Percentiles rank a stretch among this genome's conserved stretches.
Conservation (phyloP, 2,797 vertebrate species). For the Podargus strigoides region DNA sequence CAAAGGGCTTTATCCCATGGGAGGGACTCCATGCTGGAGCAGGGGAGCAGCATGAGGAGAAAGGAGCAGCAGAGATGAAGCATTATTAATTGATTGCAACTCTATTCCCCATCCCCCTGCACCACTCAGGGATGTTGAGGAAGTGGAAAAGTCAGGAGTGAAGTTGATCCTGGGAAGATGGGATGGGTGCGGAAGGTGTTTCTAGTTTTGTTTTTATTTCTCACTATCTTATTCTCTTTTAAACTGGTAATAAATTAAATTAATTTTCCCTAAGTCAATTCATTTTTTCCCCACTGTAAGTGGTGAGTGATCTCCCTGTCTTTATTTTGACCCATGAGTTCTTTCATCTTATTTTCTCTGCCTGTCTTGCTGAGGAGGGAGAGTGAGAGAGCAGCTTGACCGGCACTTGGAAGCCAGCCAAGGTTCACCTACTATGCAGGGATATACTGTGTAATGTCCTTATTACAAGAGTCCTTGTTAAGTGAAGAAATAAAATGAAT, state of each 20-base stretch:
- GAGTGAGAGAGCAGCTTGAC: not conserved
- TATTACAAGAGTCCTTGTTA: not conserved
- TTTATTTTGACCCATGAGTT: not conserved
- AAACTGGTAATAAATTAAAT: not conserved
- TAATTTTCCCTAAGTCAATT: not conserved
- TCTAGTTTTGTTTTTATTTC: not conserved
- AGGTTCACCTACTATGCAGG: not conserved
- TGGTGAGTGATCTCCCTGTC: not conserved
- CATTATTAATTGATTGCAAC: not conserved
- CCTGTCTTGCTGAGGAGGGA: not conserved
- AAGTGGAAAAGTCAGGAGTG: not conserved
- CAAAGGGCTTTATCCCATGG: too few relatives aligned
- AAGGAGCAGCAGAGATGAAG: accelerated
- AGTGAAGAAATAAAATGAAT: not conserved
- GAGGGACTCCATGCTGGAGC: too few relatives aligned
- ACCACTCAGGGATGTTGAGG: accelerated
- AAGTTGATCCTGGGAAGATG: not conserved
- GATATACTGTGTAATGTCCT: not conserved
- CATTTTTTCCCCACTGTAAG: not conserved
- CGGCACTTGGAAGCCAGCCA: not conserved
- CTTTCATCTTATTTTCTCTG: not conserved
- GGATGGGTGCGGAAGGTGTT: accelerated
- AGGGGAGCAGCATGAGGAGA: not conserved
- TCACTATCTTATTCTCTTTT: not conserved
- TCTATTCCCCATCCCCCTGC: not conserved